Conservation (phyloP, 2,888 invertebrate species). For the Marronus borbonicus region DNA sequence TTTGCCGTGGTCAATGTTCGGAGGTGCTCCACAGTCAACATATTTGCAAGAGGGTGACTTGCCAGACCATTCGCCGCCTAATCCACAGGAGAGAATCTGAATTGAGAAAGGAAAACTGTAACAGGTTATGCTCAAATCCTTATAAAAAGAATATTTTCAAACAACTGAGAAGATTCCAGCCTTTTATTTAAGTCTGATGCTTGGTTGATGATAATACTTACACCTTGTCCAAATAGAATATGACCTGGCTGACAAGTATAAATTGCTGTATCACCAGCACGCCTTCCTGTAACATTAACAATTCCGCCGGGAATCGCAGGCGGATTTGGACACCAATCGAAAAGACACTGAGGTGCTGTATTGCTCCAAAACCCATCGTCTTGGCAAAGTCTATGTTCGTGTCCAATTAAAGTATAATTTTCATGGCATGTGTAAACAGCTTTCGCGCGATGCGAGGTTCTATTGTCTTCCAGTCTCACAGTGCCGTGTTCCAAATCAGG, state of each 20-base stretch:
- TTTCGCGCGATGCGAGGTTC: conserved; percentile 86
- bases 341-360: conserved; percentile 84
- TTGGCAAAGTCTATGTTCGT: conserved; percentile 80
- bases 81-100: conserved; percentile 84
- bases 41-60: conserved; percentile 87
- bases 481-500: conserved; percentile 82
- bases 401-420: conserved; percentile 89
- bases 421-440: conserved; percentile 86
- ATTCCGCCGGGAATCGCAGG: conserved; percentile 84
- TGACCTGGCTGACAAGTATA: conserved; percentile 89
- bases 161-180: no score
- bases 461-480: conserved; percentile 77
- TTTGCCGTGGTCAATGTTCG: conserved; percentile 83
- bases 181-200: no score
- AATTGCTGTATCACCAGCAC: conserved; percentile 85
- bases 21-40: conserved; percentile 89
- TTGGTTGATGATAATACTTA: conserved; percentile 68
- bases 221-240: conserved; percentile 86
- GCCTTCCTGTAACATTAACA: conserved; percentile 80
- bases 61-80: conserved; percentile 90
- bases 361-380: conserved; percentile 85
- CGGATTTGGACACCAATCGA: conserved; percentile 91
- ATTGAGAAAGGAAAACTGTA: neutral
- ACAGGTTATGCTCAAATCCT: neutral
- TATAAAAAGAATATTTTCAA: no score